phyloP scores from a whole-genome alignment of 1,140 invertebrate species.

The Drosophila serrata region DNA sequence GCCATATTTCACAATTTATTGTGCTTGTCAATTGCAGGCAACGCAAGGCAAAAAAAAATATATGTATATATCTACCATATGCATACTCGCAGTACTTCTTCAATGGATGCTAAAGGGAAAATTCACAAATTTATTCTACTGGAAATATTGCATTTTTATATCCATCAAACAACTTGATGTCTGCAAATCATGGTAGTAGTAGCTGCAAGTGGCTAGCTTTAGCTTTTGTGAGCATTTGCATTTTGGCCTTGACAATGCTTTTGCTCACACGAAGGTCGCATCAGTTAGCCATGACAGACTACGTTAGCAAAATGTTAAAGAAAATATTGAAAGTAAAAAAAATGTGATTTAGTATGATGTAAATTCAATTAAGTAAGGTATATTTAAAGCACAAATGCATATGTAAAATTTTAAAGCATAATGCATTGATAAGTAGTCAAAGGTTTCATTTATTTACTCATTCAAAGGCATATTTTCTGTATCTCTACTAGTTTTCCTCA shows the following conservation, averaged over 20 bases:
- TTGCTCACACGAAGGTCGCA: not conserved
- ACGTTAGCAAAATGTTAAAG: not conserved
- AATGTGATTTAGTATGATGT: no score
- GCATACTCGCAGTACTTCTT: constrained; percentile 23
- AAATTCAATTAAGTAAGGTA: not conserved
- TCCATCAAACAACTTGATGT: constrained; percentile 25
- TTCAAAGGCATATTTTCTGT: not conserved
- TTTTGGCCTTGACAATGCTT: constrained; percentile 18
- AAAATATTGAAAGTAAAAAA: not conserved
- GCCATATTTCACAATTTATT: constrained; percentile 80
- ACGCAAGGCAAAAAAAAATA: constrained; percentile 32
- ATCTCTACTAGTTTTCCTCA: no score
- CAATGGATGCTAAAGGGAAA: constrained; percentile 17
- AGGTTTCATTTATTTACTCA: no score
- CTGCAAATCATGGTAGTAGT: constrained; percentile 20
- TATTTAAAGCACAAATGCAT: no score
- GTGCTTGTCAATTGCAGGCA: constrained; percentile 77
- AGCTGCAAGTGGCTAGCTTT: constrained; percentile 25
- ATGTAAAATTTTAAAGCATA: no score
- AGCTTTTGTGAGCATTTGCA: not conserved
- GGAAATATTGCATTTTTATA: constrained; percentile 77
- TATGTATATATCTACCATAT: constrained; percentile 18
- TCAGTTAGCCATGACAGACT: not conserved
- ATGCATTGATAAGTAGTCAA: no score
- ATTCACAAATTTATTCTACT: constrained; percentile 64